phyloP scores from a whole-genome alignment of 2,113 vertebrate genomes.

The Isichthys henryi region DNA sequence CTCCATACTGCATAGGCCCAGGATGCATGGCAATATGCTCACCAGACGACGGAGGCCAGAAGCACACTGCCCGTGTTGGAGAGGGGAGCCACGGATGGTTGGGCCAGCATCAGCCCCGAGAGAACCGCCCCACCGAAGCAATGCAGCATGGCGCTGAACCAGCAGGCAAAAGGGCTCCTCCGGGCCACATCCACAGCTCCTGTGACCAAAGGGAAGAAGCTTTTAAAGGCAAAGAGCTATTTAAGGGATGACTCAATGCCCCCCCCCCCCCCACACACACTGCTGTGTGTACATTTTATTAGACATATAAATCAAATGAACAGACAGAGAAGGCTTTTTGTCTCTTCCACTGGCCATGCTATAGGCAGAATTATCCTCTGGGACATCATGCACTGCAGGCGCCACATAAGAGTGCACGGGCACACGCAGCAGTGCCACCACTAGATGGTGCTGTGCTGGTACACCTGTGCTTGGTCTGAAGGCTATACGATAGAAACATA shows the following conservation, averaged over 20 bases:
- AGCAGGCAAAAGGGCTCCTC: conserved; percentile 82
- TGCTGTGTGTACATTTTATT: neutral
- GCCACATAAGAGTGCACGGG: neutral
- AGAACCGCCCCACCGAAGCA: conserved; percentile 92
- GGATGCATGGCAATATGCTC: conserved; percentile 43
- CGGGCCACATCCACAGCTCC: conserved; percentile 68
- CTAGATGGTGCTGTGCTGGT: neutral
- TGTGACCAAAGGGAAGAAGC: conserved; percentile 50
- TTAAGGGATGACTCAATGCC: neutral
- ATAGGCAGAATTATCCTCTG: neutral
- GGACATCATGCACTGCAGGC: neutral
- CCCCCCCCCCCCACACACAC: neutral
- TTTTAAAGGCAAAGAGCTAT: neutral
- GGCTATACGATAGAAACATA: neutral
- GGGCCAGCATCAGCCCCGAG: conserved; percentile 80
- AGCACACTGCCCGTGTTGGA: conserved; percentile 73
- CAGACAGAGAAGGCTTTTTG: neutral
- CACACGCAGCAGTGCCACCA: neutral
- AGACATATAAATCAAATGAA: neutral
- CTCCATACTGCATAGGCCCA: neutral
- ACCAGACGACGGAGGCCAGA: conserved; percentile 85
- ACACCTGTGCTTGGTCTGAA: neutral
- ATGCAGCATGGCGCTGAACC: conserved; percentile 93
- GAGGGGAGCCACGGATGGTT: conserved; percentile 74
- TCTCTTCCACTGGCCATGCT: neutral